Conservation (phyloP, 2,797 vertebrate species). For the Labeo calbasu region DNA sequence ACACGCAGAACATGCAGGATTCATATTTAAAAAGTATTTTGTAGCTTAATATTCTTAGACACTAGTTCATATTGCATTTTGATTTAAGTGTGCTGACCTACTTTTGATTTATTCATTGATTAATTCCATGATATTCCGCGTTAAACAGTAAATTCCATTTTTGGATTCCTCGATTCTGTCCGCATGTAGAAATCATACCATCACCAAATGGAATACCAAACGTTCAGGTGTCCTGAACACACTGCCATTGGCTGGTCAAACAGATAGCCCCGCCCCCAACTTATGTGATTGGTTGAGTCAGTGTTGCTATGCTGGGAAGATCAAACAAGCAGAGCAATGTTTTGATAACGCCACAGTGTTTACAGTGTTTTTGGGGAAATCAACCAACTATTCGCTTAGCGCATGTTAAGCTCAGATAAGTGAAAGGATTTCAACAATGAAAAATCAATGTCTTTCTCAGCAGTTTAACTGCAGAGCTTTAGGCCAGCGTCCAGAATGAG, state of each 20-base stretch:
- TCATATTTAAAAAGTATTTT: too few relatives aligned
- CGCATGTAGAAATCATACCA: too few relatives aligned
- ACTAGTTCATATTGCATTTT: too few relatives aligned
- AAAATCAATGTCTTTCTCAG: constrained; percentile 9
- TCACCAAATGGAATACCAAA: neutral
- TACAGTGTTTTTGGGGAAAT: neutral
- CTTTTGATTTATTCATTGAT: too few relatives aligned
- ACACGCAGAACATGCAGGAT: too few relatives aligned
- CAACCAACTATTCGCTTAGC: neutral
- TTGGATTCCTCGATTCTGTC: too few relatives aligned
- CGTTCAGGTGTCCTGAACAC: neutral
- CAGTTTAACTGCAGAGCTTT: constrained; percentile 29
- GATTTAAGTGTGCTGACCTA: too few relatives aligned
- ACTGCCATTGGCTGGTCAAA: neutral
- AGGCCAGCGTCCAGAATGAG: constrained; percentile 32
- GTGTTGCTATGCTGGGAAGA: neutral
- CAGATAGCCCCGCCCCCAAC: neutral
- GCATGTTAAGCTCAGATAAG: neutral
- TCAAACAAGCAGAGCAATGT: neutral
- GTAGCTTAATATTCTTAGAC: too few relatives aligned
- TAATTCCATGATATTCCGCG: too few relatives aligned
- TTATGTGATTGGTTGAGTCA: neutral
- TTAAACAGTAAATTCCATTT: too few relatives aligned
- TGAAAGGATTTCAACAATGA: neutral
- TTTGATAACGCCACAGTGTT: neutral